Base-by-base conservation (phyloP, 2,888 invertebrate species). In the Thysanoteuthis rhombus region DNA sequence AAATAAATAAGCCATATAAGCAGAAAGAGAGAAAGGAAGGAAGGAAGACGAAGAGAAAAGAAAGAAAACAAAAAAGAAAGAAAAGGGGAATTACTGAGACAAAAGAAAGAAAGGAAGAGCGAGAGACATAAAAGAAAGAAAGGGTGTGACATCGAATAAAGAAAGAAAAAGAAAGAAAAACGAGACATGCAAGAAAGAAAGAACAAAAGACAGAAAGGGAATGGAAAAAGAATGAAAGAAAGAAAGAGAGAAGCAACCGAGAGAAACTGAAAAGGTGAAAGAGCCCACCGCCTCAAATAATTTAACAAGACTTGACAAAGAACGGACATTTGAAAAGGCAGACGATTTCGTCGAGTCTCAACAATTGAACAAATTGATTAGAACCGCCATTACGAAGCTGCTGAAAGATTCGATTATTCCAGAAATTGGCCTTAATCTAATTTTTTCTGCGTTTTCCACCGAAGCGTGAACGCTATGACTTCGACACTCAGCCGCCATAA, bases 271-370 rank as follows among this genome's bases (percentile, higher is more conserved):
- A 75, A 16, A 75, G n/a, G n/a, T 75, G n/a, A 12, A 36, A 36
- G 12, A 4, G 16, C 12, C 16, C 25, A 75, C 12, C n/a, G 12
- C 36, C 36, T 75, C 16, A 36, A n/a, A n/a, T 75, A n/a, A 75
- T n/a, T 12, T 36, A n/a, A n/a, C 75, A 75, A 75, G 75, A n/a
- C 19, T 75, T 36, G n/a, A 8, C 75, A 75, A 75, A n/a, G n/a
- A 75, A 75, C 75, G 75, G n/a, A n/a, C 75, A 75, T n/a, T 75
- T n/a, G n/a, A 75, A n/a, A 75, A 75, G 75, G 75, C 75, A n/a
- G 36, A 75, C 75, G 36, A 75, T 75, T 75, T 75, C 75, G 16
- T 75, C 75, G 75, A 16, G 8, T 75, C 75, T 75, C 75, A 75
- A 75, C n/a, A 12, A 75, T 12, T n/a, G n/a, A 75, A 75, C 75